Conservation (phyloP, 2,888 invertebrate genomes). For the Eulithis prunata region DNA sequence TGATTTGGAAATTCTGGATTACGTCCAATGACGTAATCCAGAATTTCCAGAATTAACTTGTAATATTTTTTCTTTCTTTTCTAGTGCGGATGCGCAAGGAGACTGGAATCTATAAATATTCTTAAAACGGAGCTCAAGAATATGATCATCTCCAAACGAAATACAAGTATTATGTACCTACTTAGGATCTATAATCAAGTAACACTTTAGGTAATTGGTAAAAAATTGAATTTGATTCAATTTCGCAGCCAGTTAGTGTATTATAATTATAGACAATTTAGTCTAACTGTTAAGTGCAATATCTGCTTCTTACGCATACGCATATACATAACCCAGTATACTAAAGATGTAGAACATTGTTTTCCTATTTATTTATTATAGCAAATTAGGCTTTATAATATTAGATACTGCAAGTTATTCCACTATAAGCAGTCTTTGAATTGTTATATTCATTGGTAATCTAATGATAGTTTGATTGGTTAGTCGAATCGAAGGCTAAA, state of each 20-base stretch:
- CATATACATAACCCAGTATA: conserved; percentile 40
- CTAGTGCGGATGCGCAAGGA: conserved; percentile 82
- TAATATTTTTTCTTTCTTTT: conserved; percentile 57
- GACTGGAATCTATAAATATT: conserved; percentile 80
- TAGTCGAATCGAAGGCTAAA: conserved; percentile 22
- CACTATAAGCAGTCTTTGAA: conserved; percentile 21
- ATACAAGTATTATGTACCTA: conserved; percentile 49
- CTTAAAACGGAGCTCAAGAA: conserved; percentile 51
- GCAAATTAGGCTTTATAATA: conserved; percentile 14
- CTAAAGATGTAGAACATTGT: conserved; percentile 34
- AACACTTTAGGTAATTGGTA: conserved; percentile 28
- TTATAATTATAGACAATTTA: conserved; percentile 16
- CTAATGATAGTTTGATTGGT: conserved; percentile 17
- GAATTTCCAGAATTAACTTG: not conserved
- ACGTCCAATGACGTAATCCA: no score
- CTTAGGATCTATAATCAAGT: conserved; percentile 20
- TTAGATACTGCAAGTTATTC: conserved; percentile 9
- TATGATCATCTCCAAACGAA: conserved; percentile 31
- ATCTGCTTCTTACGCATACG: conserved; percentile 34
- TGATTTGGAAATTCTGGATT: no score
- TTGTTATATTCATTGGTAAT: conserved; percentile 29
- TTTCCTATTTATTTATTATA: conserved; percentile 50
- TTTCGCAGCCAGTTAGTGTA: conserved; percentile 34
- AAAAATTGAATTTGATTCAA: conserved; percentile 29
- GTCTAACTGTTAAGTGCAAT: conserved; percentile 49